These are phyloP conservation scores for Bovichtus variegatus DNA, from an alignment of 2,797 vertebrate species.

Conservation along the genomic window DNA sequence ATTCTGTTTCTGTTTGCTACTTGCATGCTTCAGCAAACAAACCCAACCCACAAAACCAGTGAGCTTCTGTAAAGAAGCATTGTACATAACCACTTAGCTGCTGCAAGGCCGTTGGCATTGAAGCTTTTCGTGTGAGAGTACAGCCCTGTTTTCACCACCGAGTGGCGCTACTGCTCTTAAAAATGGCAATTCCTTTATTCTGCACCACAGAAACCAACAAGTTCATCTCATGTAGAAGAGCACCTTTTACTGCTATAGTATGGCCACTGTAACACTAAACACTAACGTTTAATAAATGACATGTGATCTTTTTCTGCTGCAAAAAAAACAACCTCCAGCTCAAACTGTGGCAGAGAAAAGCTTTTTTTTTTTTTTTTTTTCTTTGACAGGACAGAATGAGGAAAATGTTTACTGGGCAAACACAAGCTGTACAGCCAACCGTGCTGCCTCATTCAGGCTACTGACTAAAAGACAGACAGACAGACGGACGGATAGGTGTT, in stretches of 20 bases:
- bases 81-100: background rate
- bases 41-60: conserved; percentile 1
- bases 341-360: conserved; percentile 12
- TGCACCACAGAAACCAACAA: background rate
- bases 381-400: conserved; percentile 16
- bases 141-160: conserved; percentile 51
- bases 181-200: conserved; percentile 32
- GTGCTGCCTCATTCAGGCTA: background rate
- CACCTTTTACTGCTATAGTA: background rate
- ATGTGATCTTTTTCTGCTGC: background rate
- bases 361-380: conserved; percentile 27
- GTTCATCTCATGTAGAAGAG: conserved; percentile 1
- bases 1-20: conserved; percentile 13
- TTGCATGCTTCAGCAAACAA: conserved; percentile 40
- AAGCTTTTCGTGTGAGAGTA: background rate
- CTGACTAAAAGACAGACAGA: conserved; percentile 13
- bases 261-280: background rate
- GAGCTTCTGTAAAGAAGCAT: background rate
- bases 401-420: conserved; percentile 59
- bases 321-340: background rate
- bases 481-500: conserved; percentile 13
- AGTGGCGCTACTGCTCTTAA: conserved; percentile 62
- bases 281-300: background rate
- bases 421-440: conserved; percentile 40
- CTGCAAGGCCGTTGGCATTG: background rate